Evolutionary conservation across 2,888 invertebrate species (phyloP).

Genomic region (Acanthosepion esculentum): DNA sequence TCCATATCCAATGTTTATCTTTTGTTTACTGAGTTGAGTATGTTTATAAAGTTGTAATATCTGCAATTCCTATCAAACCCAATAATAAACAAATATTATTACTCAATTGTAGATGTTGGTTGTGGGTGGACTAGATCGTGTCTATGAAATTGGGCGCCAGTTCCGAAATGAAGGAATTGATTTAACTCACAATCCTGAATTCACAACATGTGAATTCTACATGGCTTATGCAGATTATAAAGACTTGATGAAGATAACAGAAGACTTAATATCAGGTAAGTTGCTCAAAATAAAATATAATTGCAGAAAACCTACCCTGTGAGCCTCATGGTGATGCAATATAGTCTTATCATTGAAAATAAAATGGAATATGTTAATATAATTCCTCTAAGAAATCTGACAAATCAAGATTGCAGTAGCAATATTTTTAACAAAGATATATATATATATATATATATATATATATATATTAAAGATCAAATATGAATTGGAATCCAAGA

Average conservation of each 20-base stretch:
- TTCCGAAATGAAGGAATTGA: constrained; percentile 99
- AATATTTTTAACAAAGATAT: too few species aligned
- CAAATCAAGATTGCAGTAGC: too few species aligned
- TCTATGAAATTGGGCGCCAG: constrained; percentile 85
- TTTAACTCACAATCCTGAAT: constrained; percentile 98
- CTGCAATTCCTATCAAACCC: background rate
- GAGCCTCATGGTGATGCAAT: too few species aligned
- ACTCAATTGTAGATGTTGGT: constrained; percentile 85
- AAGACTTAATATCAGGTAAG: constrained; percentile 87
- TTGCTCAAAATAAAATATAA: background rate
- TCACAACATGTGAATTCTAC: constrained; percentile 99
- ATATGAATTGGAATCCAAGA: too few species aligned
- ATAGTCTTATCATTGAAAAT: too few species aligned
- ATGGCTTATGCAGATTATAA: constrained; percentile 99
- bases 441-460: too few species aligned
- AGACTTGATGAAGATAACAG: constrained; percentile 94
- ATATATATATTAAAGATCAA: too few species aligned
- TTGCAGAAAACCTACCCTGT: background rate
- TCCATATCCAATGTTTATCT: too few species aligned
- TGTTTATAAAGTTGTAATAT: too few species aligned
- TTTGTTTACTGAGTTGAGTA: too few species aligned
- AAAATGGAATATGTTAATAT: too few species aligned
- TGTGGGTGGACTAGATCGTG: constrained; percentile 96
- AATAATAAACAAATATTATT: background rate
- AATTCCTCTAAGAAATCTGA: too few species aligned